phyloP scores from a whole-genome alignment of 1,140 invertebrate species.

The Rhagoletis zephyria region DNA sequence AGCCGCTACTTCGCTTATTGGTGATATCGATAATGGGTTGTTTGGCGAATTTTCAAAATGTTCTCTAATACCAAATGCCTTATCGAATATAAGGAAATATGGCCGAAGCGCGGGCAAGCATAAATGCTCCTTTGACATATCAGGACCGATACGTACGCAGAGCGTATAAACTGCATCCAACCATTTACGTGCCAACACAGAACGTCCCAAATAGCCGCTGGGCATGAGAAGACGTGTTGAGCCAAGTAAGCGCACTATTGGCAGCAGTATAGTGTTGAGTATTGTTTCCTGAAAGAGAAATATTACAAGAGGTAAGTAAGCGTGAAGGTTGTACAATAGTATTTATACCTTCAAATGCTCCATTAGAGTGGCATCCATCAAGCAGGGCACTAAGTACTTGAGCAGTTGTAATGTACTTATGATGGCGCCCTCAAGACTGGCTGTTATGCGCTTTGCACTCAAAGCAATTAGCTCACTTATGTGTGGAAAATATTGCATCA shows the following conservation, averaged over 20 bases:
- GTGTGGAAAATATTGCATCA: slow-evolving; percentile 95
- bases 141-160: slow-evolving; percentile 85
- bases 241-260: slow-evolving; percentile 81
- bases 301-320: neutral
- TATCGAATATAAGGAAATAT: slow-evolving; percentile 91
- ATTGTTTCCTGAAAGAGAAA: slow-evolving; percentile 78
- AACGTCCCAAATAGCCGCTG: slow-evolving; percentile 82
- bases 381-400: slow-evolving; percentile 84
- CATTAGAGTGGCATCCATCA: slow-evolving; percentile 90
- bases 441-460: slow-evolving; percentile 84
- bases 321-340: neutral
- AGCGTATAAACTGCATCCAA: slow-evolving; percentile 86
- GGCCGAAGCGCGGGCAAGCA: slow-evolving; percentile 80
- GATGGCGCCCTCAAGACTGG: slow-evolving; percentile 89
- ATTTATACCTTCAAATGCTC: slow-evolving; percentile 82
- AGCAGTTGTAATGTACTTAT: slow-evolving; percentile 88
- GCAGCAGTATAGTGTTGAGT: slow-evolving; percentile 84
- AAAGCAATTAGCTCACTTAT: slow-evolving; percentile 86
- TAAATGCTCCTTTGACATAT: slow-evolving; percentile 86
- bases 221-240: slow-evolving; percentile 86
- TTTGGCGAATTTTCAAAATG: slow-evolving; percentile 59
- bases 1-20: slow-evolving; percentile 14
- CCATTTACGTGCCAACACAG: slow-evolving; percentile 84
- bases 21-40: slow-evolving; percentile 47
- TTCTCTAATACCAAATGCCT: slow-evolving; percentile 77